phyloP scores from a whole-genome alignment of 2,113 vertebrate genomes.

The Genyomyrus donnyi region DNA sequence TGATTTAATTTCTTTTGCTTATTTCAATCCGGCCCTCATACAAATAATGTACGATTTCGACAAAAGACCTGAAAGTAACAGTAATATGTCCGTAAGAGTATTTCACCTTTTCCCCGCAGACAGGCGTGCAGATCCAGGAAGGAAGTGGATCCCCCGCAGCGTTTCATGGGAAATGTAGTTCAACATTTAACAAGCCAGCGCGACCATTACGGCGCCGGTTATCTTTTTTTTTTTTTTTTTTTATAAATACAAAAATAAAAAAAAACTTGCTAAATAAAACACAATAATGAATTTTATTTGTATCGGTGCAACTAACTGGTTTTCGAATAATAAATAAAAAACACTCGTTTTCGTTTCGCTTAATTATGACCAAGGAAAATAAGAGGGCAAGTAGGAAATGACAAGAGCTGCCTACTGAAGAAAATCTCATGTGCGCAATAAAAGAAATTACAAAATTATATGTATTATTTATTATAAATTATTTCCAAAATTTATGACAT shows the following conservation, averaged over 20 bases:
- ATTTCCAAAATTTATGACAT: not conserved
- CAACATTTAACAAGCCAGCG: not conserved
- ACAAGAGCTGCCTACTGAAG: not conserved
- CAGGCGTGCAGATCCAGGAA: not conserved
- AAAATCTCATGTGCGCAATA: not conserved
- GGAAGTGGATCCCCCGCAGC: not conserved
- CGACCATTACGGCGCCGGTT: not conserved
- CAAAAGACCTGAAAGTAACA: not conserved
- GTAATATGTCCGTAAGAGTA: not conserved
- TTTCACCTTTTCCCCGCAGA: not conserved
- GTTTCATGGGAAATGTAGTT: constrained; percentile 2
- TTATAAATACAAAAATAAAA: not conserved
- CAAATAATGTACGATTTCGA: not conserved
- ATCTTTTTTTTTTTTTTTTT: not conserved
- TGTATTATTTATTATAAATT: not conserved
- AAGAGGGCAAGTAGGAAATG: not conserved
- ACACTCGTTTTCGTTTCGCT: not conserved
- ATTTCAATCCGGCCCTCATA: not conserved
- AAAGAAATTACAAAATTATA: not conserved
- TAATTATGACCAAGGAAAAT: not conserved
- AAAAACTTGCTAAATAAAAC: not conserved
- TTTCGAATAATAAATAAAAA: not conserved
- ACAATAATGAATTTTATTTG: not conserved
- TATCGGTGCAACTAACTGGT: not conserved
- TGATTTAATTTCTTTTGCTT: not conserved